Evolutionary conservation across 2,888 invertebrate species (phyloP).

Genomic region (Villa cingulata): DNA sequence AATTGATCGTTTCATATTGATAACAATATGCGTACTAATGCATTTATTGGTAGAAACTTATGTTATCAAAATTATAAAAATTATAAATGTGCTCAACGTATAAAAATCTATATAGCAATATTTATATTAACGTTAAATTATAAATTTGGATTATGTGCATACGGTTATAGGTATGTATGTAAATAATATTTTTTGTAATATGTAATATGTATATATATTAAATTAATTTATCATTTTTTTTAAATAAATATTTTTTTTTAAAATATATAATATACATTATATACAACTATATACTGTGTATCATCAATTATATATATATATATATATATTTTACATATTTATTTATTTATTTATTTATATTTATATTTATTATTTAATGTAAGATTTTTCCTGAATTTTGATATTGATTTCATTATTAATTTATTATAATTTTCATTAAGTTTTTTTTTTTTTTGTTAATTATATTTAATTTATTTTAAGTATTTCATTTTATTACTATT

Average conservation of each 20-base stretch:
- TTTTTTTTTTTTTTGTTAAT: too few relatives aligned
- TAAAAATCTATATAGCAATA: background rate
- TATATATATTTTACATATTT: background rate
- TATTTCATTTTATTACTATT: too few relatives aligned
- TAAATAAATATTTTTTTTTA: too few relatives aligned
- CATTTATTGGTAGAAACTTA: background rate
- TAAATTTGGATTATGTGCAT: constrained; percentile 4
- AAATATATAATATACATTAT: background rate
- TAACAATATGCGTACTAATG: background rate
- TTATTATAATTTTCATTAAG: too few relatives aligned
- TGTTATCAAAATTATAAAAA: background rate
- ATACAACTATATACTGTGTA: background rate
- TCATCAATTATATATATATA: background rate
- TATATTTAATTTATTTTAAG: too few relatives aligned
- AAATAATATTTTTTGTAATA: too few relatives aligned
- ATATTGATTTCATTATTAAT: too few relatives aligned
- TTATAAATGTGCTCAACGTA: background rate
- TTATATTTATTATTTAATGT: too few relatives aligned
- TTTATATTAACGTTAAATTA: constrained; percentile 7
- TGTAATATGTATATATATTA: too few relatives aligned
- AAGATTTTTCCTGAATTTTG: too few relatives aligned
- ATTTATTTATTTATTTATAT: background rate
- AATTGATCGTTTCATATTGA: background rate
- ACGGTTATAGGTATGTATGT: constrained; percentile 5
- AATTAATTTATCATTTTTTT: background rate